phyloP scores from a whole-genome alignment of 2,797 vertebrate genomes.

The Threskiornis aethiopicus region DNA sequence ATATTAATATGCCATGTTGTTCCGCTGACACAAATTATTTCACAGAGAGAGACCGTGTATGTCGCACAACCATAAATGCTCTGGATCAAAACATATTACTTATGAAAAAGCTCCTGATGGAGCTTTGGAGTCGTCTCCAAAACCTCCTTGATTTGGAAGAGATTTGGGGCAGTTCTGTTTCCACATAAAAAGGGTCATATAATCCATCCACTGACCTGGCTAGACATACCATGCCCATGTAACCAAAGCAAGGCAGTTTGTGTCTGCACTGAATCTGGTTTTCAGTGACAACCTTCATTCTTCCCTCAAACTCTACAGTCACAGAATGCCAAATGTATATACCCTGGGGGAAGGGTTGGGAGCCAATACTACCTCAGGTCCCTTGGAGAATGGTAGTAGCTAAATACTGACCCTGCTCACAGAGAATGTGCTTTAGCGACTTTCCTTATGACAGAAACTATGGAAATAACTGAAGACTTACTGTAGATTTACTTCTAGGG shows the following conservation, averaged over 20 bases:
- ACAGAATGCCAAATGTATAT: not conserved
- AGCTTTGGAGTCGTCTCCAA: not conserved
- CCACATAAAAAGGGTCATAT: not conserved
- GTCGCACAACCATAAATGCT: not conserved
- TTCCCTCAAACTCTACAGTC: not conserved
- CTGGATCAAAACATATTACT: not conserved
- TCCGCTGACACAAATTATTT: not conserved
- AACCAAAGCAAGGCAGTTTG: not conserved
- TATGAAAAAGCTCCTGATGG: not conserved
- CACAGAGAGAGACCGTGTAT: not conserved
- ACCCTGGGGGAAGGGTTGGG: accelerated
- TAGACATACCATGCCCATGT: not conserved
- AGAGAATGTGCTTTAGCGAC: not conserved
- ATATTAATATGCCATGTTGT: not conserved
- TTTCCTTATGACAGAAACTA: not conserved
- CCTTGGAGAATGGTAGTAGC: not conserved
- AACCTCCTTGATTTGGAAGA: not conserved
- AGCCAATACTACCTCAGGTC: not conserved
- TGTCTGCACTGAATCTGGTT: not conserved
- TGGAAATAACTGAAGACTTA: not conserved
- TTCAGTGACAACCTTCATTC: not conserved
- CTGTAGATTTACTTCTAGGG: not conserved
- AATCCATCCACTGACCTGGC: not conserved
- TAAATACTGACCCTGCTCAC: not conserved
- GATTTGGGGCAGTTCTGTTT: not conserved